Percentiles rank a stretch among this genome's conserved stretches.
phyloP scores from a whole-genome alignment of 1,140 invertebrate genomes.

The Agraylea sexmaculata region DNA sequence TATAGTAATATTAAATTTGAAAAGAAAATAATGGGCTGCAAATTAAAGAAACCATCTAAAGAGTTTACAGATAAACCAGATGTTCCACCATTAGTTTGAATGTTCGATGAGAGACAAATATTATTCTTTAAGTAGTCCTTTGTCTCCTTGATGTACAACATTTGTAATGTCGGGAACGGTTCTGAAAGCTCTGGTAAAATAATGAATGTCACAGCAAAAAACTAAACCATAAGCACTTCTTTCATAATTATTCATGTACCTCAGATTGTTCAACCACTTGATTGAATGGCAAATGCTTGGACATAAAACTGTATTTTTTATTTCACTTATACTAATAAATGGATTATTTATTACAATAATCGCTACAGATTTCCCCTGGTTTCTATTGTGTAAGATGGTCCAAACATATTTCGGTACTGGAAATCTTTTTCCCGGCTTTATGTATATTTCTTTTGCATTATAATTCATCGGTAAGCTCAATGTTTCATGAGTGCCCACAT shows the following conservation, averaged over 20 bases:
- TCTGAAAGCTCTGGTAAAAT: constrained; percentile 23
- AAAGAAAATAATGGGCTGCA: constrained; percentile 20
- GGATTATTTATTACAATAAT: constrained; percentile 33
- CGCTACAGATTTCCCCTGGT: constrained; percentile 22
- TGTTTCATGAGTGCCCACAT: constrained; percentile 29
- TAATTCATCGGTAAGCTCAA: constrained; percentile 21
- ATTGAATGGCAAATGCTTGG: constrained; percentile 30
- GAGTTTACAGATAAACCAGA: constrained; percentile 36
- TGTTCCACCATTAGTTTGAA: constrained; percentile 33
- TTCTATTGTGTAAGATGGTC: constrained; percentile 26
- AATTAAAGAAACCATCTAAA: constrained; percentile 28
- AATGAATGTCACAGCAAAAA: constrained; percentile 31
- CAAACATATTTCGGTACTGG: constrained; percentile 32
- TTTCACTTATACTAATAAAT: constrained; percentile 34
- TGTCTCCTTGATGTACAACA: constrained; percentile 23
- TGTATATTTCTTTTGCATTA: constrained; percentile 18
- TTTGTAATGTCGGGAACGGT: constrained; percentile 24
- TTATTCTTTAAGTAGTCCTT: constrained; percentile 24
- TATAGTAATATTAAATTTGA: constrained; percentile 14
- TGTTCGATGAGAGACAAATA: neutral
- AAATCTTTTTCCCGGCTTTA: constrained; percentile 26
- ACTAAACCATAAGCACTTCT: constrained; percentile 27
- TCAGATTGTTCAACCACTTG: constrained; percentile 28
- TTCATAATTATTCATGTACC: constrained; percentile 29
- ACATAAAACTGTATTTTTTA: constrained; percentile 32